These are phyloP conservation scores for Siniperca undulata DNA, from an alignment of 2,797 vertebrate genomes.

Conservation along the genomic window DNA sequence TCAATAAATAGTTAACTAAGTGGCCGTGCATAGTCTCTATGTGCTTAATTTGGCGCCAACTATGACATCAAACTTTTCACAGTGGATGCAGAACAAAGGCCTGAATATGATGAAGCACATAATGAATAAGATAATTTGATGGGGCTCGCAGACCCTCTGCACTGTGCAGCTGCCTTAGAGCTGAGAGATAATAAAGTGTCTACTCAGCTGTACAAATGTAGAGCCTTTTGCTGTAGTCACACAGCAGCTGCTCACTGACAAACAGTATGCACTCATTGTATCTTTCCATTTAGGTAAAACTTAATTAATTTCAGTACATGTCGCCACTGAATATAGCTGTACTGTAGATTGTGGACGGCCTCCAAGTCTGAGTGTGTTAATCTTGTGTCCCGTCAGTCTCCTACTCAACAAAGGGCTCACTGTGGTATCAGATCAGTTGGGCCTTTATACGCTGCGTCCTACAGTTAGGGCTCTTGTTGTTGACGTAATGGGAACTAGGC, in stretches of 20 bases:
- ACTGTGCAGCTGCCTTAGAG: constrained; percentile 39
- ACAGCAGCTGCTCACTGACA: constrained; percentile 39
- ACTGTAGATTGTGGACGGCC: neutral
- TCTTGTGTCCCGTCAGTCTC: constrained; percentile 1
- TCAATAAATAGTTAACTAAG: constrained; percentile 47
- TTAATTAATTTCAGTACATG: constrained; percentile 20
- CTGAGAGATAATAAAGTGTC: constrained; percentile 50
- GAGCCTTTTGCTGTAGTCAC: constrained; percentile 6
- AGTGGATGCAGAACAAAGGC: constrained; percentile 15
- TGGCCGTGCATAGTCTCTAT: neutral
- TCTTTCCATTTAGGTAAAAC: constrained; percentile 1
- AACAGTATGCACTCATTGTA: constrained; percentile 4
- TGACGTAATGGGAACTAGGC: constrained; percentile 35
- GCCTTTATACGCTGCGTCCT: constrained; percentile 9
- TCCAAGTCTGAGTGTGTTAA: constrained; percentile 18
- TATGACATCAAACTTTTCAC: constrained; percentile 3
- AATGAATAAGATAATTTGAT: constrained; percentile 25
- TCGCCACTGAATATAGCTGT: neutral
- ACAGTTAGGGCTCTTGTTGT: constrained; percentile 39
- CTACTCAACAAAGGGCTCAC: constrained; percentile 40
- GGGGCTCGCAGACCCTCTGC: neutral
- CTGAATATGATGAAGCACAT: neutral
- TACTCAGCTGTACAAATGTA: constrained; percentile 48
- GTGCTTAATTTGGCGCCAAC: neutral
- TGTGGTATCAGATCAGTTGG: constrained; percentile 39